Conservation (phyloP, 2,113 vertebrate genomes). For the Willisornis vidua region DNA sequence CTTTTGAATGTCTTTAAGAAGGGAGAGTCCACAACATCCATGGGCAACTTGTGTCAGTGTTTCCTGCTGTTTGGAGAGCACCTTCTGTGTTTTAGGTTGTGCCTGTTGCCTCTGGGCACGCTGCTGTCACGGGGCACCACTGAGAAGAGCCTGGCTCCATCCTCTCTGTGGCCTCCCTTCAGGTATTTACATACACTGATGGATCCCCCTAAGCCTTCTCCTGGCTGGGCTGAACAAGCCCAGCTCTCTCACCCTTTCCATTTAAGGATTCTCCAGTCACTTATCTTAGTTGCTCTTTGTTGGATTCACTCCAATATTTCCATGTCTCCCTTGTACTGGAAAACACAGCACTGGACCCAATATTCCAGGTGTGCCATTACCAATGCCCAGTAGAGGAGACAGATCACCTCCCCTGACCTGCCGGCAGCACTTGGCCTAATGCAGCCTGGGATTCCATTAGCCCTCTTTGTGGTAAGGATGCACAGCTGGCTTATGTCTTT, state of each 20-base stretch:
- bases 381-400: neutral
- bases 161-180: neutral
- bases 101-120: neutral
- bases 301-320: neutral
- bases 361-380: neutral
- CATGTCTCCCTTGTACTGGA: neutral
- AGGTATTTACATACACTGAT: neutral
- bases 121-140: neutral
- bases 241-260: neutral
- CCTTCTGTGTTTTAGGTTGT: neutral
- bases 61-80: neutral
- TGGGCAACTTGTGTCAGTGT: neutral
- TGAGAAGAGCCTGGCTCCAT: neutral
- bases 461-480: neutral
- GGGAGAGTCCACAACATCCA: neutral
- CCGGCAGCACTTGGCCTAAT: neutral
- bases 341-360: neutral
- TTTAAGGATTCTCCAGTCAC: neutral
- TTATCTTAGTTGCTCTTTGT: neutral
- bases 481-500: neutral
- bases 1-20: neutral
- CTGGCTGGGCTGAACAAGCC: neutral
- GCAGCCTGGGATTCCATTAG: neutral
- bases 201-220: neutral
- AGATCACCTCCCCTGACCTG: neutral